A percentile compares a stretch with the other conserved stretches of the same genome.
phyloP scores from a whole-genome alignment of 1,140 invertebrate species.

The Euschistus heros region DNA sequence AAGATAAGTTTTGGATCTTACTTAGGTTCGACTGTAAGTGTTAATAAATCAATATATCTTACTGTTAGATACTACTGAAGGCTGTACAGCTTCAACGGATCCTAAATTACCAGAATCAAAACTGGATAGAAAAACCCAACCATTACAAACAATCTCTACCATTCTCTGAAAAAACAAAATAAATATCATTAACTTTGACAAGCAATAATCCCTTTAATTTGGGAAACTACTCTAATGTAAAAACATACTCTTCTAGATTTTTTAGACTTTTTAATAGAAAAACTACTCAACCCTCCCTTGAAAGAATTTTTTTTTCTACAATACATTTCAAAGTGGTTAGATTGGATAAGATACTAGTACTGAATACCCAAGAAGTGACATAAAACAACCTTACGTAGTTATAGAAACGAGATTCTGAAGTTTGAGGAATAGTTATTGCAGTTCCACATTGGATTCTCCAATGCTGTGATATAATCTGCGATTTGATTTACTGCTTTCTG shows the following conservation, averaged over 20 bases:
- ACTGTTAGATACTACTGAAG: too few relatives aligned
- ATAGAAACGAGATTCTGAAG: constrained; percentile 1
- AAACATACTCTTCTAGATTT: background rate
- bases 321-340: background rate
- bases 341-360: background rate
- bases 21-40: too few relatives aligned
- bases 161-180: background rate
- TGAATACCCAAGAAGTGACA: background rate
- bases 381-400: constrained; percentile 11
- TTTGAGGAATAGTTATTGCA: too few relatives aligned
- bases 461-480: background rate
- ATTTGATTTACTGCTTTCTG: background rate
- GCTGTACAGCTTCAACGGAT: constrained; percentile 52
- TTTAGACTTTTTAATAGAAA: background rate
- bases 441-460: too few relatives aligned
- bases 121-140: constrained; percentile 61
- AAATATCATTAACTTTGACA: background rate
- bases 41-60: too few relatives aligned
- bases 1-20: too few relatives aligned
- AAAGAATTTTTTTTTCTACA: background rate
- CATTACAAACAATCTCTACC: constrained; percentile 43
- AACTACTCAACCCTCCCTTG: background rate
- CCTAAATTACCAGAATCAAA: constrained; percentile 83
- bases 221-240: background rate
- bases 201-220: too few relatives aligned